Evolutionary conservation across 2,113 vertebrate genomes (phyloP).

Genomic region (rat (Rattus norvegicus)): GRCr8 NC_086031.1:23283501-23284000

Average conservation of each 20-base stretch:
- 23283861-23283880: not conserved
- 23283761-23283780: not conserved
- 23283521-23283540: not conserved
- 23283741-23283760: not conserved
- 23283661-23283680: not conserved
- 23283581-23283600: not conserved
- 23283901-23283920: not conserved
- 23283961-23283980: constrained; percentile 8
- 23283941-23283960: not conserved
- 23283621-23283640: not conserved
- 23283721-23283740: not conserved
- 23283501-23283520: not conserved
- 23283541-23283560: not conserved
- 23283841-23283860: not conserved
- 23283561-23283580: not conserved
- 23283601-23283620: not conserved
- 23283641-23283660: not conserved
- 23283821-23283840: not conserved
- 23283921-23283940: not conserved
- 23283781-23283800: not conserved
- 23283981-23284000: constrained; percentile 21
- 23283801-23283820: not conserved
- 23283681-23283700: not conserved
- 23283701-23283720: not conserved
- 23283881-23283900: not conserved